Conservation (phyloP, 2,888 invertebrate genomes). For the Morpho achilles region DNA sequence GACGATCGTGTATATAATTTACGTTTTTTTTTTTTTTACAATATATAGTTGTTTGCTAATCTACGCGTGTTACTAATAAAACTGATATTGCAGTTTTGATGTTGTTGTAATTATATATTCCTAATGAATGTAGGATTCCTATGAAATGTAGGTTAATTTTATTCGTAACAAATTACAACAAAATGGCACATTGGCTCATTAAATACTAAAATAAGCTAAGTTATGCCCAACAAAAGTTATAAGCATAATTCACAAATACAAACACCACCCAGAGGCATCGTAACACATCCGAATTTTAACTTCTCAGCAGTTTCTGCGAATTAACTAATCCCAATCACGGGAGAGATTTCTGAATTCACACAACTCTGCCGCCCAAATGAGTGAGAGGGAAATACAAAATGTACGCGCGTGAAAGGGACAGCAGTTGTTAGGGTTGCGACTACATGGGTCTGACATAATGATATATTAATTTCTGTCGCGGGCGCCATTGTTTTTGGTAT, state of each 20-base stretch:
- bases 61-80: too few relatives aligned
- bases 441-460: constrained; percentile 76
- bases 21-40: too few relatives aligned
- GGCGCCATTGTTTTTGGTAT: constrained; percentile 76
- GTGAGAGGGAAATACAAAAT: constrained; percentile 32
- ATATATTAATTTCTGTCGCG: constrained; percentile 79
- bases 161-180: background rate
- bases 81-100: too few relatives aligned
- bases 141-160: too few relatives aligned
- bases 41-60: too few relatives aligned
- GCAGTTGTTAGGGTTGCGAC: constrained; percentile 34
- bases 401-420: constrained; percentile 23
- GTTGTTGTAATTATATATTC: too few relatives aligned
- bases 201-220: constrained; percentile 10
- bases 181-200: constrained; percentile 10
- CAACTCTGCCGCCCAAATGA: constrained; percentile 58
- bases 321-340: constrained; percentile 75
- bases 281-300: constrained; percentile 69
- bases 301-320: constrained; percentile 55
- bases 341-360: constrained; percentile 64
- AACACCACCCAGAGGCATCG: constrained; percentile 55
- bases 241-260: constrained; percentile 33
- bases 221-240: constrained; percentile 13
- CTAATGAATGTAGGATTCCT: too few relatives aligned
- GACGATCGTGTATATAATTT: too few relatives aligned